Evolutionary conservation across 2,888 invertebrate species (phyloP).

Genomic region (Drosophila prolongata): DNA sequence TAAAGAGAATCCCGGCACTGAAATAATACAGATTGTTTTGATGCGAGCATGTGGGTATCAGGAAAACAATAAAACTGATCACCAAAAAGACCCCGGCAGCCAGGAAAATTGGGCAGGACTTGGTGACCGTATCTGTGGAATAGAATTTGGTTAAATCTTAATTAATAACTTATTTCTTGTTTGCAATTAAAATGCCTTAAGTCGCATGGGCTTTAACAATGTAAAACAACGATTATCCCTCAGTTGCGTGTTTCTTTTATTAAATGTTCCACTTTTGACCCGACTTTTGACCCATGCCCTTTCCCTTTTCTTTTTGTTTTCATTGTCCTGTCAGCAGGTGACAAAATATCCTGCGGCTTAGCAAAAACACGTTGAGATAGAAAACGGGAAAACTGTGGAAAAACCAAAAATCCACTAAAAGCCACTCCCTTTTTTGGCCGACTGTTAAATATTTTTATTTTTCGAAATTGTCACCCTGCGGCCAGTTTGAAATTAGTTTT

Average conservation of each 20-base stretch:
- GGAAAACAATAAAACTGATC: constrained; percentile 92
- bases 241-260: neutral
- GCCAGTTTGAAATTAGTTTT: constrained; percentile 44
- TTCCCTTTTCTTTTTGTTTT: neutral
- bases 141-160: neutral
- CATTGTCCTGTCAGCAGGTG: constrained; percentile 2
- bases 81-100: constrained; percentile 91
- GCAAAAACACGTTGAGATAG: neutral
- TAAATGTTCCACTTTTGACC: neutral
- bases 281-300: no score
- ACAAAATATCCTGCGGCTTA: constrained; percentile 9
- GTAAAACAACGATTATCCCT: neutral
- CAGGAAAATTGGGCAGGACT: constrained; percentile 92
- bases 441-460: constrained; percentile 14
- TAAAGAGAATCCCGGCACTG: constrained; percentile 93
- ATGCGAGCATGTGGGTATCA: constrained; percentile 90
- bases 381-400: neutral
- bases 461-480: constrained; percentile 47
- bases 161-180: no score
- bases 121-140: constrained; percentile 92
- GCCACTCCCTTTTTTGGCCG: neutral
- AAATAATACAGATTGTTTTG: constrained; percentile 92
- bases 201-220: no score
- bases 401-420: neutral
- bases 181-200: no score